Evolutionary conservation across 2,888 invertebrate genomes (phyloP), one percentile per base, ranked within the genome.

Genomic region (Epiblema foenella): DNA sequence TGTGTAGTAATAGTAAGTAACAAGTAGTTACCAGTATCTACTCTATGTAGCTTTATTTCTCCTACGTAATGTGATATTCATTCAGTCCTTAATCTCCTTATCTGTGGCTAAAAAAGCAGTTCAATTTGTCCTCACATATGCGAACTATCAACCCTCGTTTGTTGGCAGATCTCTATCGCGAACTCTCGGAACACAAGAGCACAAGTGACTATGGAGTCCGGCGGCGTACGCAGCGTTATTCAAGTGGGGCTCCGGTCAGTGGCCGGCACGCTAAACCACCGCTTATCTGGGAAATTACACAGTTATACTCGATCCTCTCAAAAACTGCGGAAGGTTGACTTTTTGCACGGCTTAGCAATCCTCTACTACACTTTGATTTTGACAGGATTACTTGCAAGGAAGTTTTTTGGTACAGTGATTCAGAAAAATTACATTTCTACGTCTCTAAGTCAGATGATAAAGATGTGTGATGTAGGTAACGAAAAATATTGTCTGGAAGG

Each of bases 281-380:
- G 82, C 88, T 92, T 92, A 92, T 92, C 91, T 83, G 78, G 75
- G 86, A 89, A 91, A 92, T 91, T 87, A 90, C 91, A 86, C 87
- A 85, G 82, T 86, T 90, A 89, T 88, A 87, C 85, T 82, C 80
- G 83, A 85, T 84, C 82, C 85, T 85, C 84, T 85, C 84, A 82
- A 87, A 88, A 88, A 89, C 85, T 86, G 86, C 83, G 81, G 83
- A 83, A 83, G 85, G 83, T 85, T 79, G 78, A 80, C 78, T 87
- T 85, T 86, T 88, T 86, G 81, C 78, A 79, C 78, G 77, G 84
- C 82, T 85, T 83, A 85, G 77, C 75, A 46, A 71, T 69, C 83
- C 84, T 84, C 80, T 86, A 88, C 87, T 57, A 79, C 73, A 69
- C 51, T 73, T 68, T 39, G 4, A 15, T 10, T 42, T 29, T 10